Evolutionary conservation across 2,888 invertebrate genomes (phyloP).

Genomic region (Hirudinaria manillensis): DNA sequence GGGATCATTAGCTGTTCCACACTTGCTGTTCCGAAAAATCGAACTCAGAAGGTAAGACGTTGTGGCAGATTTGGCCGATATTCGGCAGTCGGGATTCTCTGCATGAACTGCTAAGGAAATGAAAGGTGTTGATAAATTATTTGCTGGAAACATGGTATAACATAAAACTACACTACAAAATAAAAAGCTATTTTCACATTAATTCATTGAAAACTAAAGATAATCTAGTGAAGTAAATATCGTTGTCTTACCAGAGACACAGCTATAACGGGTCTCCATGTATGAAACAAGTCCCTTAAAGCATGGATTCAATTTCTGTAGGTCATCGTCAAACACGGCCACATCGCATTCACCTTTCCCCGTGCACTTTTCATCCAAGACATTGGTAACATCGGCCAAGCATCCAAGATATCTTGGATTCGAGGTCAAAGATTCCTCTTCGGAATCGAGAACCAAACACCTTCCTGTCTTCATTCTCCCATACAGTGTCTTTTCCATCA

Average conservation of each 20-base stretch:
- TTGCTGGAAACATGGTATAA: background rate
- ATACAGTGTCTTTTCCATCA: constrained; percentile 11
- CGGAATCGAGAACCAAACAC: constrained; percentile 16
- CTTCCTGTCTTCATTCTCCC: constrained; percentile 22
- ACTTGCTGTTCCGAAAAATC: background rate
- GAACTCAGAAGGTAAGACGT: background rate
- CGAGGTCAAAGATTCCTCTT: background rate
- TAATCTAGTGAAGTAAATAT: background rate
- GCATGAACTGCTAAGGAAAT: too few relatives aligned
- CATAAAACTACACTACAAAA: background rate
- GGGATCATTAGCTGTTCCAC: background rate
- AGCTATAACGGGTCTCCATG: background rate
- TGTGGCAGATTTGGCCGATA: too few relatives aligned
- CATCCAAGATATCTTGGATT: constrained; percentile 27
- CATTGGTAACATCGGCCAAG: constrained; percentile 13
- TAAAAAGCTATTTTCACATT: background rate
- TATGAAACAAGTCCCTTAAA: background rate
- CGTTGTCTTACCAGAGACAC: background rate
- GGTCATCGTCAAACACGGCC: background rate
- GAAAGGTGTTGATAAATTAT: too few relatives aligned
- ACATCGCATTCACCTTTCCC: constrained; percentile 23
- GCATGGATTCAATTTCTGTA: constrained; percentile 8
- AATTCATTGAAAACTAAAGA: background rate
- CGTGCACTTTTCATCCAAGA: constrained; percentile 19
- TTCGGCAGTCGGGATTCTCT: too few relatives aligned